Percentiles rank a stretch among this genome's conserved stretches.
Evolutionary conservation across 2,888 invertebrate genomes (phyloP).

Genomic region (Leptopilina myrica): DNA sequence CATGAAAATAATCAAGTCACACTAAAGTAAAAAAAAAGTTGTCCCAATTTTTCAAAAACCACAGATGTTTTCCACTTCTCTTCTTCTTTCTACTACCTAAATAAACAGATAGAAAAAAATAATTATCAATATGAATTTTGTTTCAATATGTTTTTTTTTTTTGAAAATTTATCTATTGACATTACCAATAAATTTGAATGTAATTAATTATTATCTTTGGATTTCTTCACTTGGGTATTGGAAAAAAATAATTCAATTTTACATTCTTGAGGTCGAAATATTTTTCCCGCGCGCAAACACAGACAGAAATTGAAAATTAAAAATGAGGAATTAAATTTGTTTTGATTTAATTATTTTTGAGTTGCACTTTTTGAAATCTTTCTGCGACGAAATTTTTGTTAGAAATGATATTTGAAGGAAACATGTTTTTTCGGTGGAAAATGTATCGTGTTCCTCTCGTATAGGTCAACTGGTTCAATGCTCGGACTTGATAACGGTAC

Average conservation of each 20-base stretch:
- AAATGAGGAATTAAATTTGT: background rate
- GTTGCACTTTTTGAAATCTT: conserved; percentile 29
- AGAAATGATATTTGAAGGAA: conserved; percentile 24
- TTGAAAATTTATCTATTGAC: too few relatives aligned
- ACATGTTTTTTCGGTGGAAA: conserved; percentile 53
- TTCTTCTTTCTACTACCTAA: conserved; percentile 10
- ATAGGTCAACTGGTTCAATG: conserved; percentile 64
- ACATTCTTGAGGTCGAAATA: background rate
- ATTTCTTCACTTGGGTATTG: too few relatives aligned
- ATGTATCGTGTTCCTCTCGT: conserved; percentile 55
- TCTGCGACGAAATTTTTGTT: background rate
- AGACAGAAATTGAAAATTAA: background rate
- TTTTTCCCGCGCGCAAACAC: background rate
- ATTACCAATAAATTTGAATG: too few relatives aligned
- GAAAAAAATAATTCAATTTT: too few relatives aligned
- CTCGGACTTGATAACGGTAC: conserved; percentile 66
- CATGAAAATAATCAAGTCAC: background rate
- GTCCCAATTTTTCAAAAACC: conserved; percentile 10
- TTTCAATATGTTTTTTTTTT: too few relatives aligned
- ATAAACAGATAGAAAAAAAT: background rate
- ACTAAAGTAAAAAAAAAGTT: background rate
- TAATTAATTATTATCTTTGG: too few relatives aligned
- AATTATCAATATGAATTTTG: background rate
- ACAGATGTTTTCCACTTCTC: conserved; percentile 21
- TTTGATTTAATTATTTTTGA: background rate